Evolutionary conservation across 2,797 vertebrate genomes (phyloP), one percentile per base, ranked within the genome.

Genomic region (Melanotaenia boesemani): DNA sequence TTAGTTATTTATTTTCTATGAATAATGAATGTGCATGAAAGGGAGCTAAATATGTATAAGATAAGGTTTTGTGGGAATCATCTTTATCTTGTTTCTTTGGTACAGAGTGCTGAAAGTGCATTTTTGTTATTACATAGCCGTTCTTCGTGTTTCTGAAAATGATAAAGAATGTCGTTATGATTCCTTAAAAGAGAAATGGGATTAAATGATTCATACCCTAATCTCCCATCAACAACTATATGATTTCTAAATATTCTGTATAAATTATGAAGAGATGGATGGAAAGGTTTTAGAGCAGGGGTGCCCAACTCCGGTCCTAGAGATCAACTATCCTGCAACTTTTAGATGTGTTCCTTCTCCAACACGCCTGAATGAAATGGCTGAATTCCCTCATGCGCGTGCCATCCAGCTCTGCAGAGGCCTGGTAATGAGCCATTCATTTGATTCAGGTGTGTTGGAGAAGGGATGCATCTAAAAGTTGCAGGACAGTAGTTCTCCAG

Each of bases 201-300:
- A 26, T 59, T 63, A 30, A 18, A 61, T 56, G 52, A 84, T 70
- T 77, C 46, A 69, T 69, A 48, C 72, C 69, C 71, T 15, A 71
- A 63, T 63, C 30, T 50, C 67, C 32, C 48, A 72, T 81, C 32
- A 77, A 69, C 67, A 70, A 32, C 0, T 60, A 5, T 18, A 74
- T 60, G n/a, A 75, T 46, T 68, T 60, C n/a, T 58, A 77, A 81
- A 81, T 77, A 39, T 20, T 28, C 30, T 55, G 15, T 26, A 44
- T 22, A 9, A 15, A 30, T 0, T 63, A 1, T 32, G 10, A 20
- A 65, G 34, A 52, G 13, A 37, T 44, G 20, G 32, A 61, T 54
- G 50, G 72, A 75, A 72, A 72, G 58, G 20, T 36, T 58, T 62
- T 24, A 66, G 32, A 71, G 15, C 26, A 26, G 2, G 26, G 26